Conservation (phyloP, 1,140 invertebrate species). For the Heliconius congener region DNA sequence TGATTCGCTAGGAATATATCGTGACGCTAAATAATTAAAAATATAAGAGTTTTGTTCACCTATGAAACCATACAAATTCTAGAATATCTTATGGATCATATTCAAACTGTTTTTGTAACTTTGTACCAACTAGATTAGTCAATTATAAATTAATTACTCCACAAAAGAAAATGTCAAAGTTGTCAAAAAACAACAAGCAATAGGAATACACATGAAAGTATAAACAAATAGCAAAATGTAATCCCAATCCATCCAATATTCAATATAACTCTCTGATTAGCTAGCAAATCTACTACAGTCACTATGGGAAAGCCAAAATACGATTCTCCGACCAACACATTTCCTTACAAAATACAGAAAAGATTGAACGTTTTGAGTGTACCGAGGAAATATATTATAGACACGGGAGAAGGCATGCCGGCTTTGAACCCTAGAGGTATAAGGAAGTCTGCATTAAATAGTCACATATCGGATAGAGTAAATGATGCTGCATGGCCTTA, state of each 20-base stretch:
- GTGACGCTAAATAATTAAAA: too few species aligned
- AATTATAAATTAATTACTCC: neutral
- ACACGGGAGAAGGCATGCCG: slow-evolving; percentile 63
- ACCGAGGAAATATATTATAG: slow-evolving; percentile 54
- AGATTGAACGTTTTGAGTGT: slow-evolving; percentile 64
- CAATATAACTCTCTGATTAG: slow-evolving; percentile 58
- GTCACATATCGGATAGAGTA: slow-evolving; percentile 54
- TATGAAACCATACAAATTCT: too few species aligned
- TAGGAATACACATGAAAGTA: neutral
- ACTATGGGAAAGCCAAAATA: slow-evolving; percentile 64
- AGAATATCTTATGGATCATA: neutral
- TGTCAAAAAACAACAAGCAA: slow-evolving; percentile 3
- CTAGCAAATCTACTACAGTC: slow-evolving; percentile 38
- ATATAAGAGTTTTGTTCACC: too few species aligned
- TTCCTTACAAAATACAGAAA: slow-evolving; percentile 65
- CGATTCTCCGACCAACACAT: slow-evolving; percentile 59
- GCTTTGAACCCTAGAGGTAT: slow-evolving; percentile 52
- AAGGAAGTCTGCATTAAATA: slow-evolving; percentile 57
- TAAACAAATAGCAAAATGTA: slow-evolving; percentile 47
- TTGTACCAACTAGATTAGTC: neutral
- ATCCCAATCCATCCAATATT: slow-evolving; percentile 27
- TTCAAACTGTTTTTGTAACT: neutral
- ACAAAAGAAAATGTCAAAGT: slow-evolving; percentile 5
- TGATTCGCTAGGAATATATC: too few species aligned
- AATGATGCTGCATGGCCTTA: slow-evolving; percentile 67